A percentile compares a stretch with the other conserved stretches of the same genome.
These are phyloP conservation scores for Novumbra hubbsi DNA, from an alignment of 2,797 vertebrate species.

Conservation along the genomic window DNA sequence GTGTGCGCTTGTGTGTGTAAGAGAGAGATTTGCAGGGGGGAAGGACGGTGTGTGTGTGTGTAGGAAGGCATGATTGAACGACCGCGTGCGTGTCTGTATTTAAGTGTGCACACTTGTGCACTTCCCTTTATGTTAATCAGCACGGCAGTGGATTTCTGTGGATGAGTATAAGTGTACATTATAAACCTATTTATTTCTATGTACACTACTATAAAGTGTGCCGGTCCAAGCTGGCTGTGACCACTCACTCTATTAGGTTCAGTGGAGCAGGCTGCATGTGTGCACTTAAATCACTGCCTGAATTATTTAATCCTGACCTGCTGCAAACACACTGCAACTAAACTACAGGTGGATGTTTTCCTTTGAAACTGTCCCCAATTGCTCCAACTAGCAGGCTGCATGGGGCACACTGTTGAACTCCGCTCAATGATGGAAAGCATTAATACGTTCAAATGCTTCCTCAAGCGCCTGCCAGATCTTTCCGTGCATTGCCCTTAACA, in stretches of 20 bases:
- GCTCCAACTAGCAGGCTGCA: not conserved
- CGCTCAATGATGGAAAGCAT: not conserved
- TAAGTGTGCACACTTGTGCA: not conserved
- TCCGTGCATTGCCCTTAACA: not conserved
- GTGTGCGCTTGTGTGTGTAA: not conserved
- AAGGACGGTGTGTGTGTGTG: not conserved
- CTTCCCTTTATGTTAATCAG: not conserved
- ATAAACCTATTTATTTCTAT: not conserved
- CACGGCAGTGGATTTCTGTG: slow-evolving; percentile 11
- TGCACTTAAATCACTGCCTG: slow-evolving; percentile 5
- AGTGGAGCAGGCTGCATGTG: slow-evolving; percentile 32
- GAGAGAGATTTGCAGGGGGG: too few species aligned
- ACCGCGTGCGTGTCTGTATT: too few species aligned
- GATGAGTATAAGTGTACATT: slow-evolving; percentile 31
- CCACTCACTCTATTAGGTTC: slow-evolving; percentile 32
- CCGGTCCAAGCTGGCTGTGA: not conserved
- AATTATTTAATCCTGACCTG: slow-evolving; percentile 26
- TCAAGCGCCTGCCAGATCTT: not conserved
- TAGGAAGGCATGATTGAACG: not conserved
- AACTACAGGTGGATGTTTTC: not conserved
- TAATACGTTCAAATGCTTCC: not conserved
- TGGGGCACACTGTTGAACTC: not conserved
- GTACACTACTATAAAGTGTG: too few species aligned
- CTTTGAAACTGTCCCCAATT: slow-evolving; percentile 1
- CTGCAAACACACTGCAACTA: not conserved